These are phyloP conservation scores for Psittacula derbiana DNA, from an alignment of 2,797 vertebrate species.

Conservation along the genomic window DNA sequence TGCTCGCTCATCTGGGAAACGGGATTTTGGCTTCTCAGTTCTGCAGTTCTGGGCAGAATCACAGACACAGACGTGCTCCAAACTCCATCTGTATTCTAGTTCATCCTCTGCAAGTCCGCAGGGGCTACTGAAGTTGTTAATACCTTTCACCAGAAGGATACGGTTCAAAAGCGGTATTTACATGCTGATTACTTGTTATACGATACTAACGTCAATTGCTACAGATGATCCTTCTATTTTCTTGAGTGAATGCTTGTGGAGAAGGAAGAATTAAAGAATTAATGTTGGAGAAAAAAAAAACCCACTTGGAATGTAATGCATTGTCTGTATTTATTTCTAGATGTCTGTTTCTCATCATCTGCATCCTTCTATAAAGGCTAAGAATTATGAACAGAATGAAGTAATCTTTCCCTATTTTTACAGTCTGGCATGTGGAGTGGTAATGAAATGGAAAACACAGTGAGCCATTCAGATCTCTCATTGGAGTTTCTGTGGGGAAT, in stretches of 20 bases:
- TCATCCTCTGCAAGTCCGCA: not conserved
- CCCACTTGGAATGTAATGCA: not conserved
- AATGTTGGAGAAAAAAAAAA: not conserved
- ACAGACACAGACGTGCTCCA: rapidly evolving
- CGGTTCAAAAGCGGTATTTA: not conserved
- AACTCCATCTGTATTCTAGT: not conserved
- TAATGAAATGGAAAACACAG: not conserved
- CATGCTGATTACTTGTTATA: not conserved
- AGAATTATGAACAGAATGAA: not conserved
- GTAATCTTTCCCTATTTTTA: not conserved
- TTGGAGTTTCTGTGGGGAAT: not conserved
- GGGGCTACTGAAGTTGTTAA: not conserved
- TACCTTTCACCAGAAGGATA: not conserved
- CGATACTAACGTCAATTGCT: not conserved
- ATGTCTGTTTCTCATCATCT: not conserved
- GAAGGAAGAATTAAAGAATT: not conserved
- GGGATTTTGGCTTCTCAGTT: not conserved
- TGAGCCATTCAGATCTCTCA: not conserved
- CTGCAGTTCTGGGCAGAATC: not conserved
- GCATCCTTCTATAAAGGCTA: not conserved
- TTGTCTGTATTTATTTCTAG: not conserved
- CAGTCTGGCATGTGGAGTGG: not conserved
- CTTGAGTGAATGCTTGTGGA: not conserved
- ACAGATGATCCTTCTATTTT: not conserved
- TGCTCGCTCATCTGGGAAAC: rapidly evolving